Base-by-base conservation (phyloP, 2,888 invertebrate species). In the Tenthredo distinguenda region DNA sequence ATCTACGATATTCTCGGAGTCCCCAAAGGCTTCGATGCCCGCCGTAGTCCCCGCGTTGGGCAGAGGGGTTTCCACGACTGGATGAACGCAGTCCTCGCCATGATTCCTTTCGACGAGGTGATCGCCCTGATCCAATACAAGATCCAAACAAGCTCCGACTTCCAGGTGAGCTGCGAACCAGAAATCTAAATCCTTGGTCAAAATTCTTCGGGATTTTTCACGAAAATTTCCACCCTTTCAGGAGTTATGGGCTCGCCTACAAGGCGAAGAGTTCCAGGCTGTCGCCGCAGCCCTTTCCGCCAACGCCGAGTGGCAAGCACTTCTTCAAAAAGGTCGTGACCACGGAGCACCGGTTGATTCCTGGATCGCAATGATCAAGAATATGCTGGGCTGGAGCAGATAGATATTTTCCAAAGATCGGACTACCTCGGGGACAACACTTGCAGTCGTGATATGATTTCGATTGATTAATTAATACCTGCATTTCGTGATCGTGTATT, bases 291-390 rank as follows among this genome's bases (percentile, higher is more conserved):
- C 65, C 1, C 5, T 83, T 9, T 47, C 68, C 15, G 68, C 68
- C 1, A 31, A 3, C 31, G 18, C 47, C 1, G 83, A 83, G 34
- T 65, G 18, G 26, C 83, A 83, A 37, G 21, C n/a, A 6, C 65
- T 83, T 68, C 83, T 83, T n/a, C 18, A n/a, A 21, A 47, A 18
- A 2, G 83, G 68, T 31, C 83, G 83, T 9, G 71, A 83, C 31
- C 83, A 68, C 15, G 83, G 83, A 83, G 34, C 47, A 1, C 40
- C 58, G 5, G 37, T 81, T 2, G 81, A 81, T n/a, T 12, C 62
- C 21, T 65, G 58, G 62, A 15, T 81, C 7, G 43, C 0, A 34
- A 0, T 21, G 2, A 40, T 65, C 65, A 31, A 26, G 31, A 12
- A 1, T 18, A 9, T 68, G 21, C 34, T 83, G n/a, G 83, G 83